Evolutionary conservation across 2,888 invertebrate genomes (phyloP).

Genomic region (Ophion costatus): DNA sequence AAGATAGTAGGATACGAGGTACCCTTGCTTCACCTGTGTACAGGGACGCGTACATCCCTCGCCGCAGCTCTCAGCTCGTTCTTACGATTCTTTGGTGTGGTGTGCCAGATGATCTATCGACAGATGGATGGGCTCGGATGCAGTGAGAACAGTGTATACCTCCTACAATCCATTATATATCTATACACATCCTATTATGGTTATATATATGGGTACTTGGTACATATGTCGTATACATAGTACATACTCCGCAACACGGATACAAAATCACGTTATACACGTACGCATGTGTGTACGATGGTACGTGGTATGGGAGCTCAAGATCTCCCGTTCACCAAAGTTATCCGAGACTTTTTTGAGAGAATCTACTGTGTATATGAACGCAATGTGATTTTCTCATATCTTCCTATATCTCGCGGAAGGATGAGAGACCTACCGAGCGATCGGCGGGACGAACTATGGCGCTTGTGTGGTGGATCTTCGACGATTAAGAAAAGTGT

Average conservation of each 20-base stretch:
- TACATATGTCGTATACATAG: not conserved
- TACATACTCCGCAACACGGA: slow-evolving; percentile 11
- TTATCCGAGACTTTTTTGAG: slow-evolving; percentile 26
- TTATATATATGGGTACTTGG: slow-evolving; percentile 14
- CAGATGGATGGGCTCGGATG: slow-evolving; percentile 64
- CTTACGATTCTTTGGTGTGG: slow-evolving; percentile 37
- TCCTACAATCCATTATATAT: slow-evolving; percentile 22
- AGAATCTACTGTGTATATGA: slow-evolving; percentile 18
- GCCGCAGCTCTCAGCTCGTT: slow-evolving; percentile 19
- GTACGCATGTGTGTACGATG: not conserved
- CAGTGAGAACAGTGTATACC: slow-evolving; percentile 42
- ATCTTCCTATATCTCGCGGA: slow-evolving; percentile 14
- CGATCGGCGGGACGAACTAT: not conserved
- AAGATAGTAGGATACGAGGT: slow-evolving; percentile 4
- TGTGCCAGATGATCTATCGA: slow-evolving; percentile 63
- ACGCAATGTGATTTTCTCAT: slow-evolving; percentile 45
- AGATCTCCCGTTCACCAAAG: slow-evolving; percentile 35
- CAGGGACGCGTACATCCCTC: slow-evolving; percentile 19
- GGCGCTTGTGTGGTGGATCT: slow-evolving; percentile 25
- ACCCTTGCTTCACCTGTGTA: slow-evolving; percentile 37
- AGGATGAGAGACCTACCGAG: not conserved
- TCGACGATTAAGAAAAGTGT: slow-evolving; percentile 24
- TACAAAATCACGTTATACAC: slow-evolving; percentile 27
- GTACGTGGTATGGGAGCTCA: not conserved
- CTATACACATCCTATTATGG: slow-evolving; percentile 10